Evolutionary conservation across 2,797 vertebrate species (phyloP), one percentile per base, ranked within the genome.

Genomic region (Anisognathus igniventris): DNA sequence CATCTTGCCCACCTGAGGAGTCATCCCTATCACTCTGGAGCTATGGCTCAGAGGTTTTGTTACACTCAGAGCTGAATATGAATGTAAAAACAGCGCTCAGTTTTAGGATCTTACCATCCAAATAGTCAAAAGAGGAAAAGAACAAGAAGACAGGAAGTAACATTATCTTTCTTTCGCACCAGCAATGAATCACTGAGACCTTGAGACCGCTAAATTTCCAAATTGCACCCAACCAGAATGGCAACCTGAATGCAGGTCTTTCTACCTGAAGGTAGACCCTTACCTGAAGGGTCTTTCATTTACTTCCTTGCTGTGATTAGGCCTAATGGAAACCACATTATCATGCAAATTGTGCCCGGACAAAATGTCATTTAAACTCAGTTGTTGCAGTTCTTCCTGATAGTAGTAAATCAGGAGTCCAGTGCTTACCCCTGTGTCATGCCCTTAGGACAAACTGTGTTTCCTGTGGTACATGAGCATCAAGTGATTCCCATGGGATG

Each of bases 21-120:
- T 28, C 1, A 0, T 25, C 14, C 18, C 39, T 60, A 2, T 33
- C 1, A 0, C 15, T 37, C 58, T 58, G 45, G 3, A 20, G 30
- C 8, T n/a, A 10, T 28, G 44, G 21, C 50, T 83, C 44, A 45
- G 33, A 48, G 23, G 12, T 11, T 48, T 33, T 60, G 23, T 57
- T 44, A 53, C 2, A 6, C 39, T 65, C 33, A 71, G 20, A 22
- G 33, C 30, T 27, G 10, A 44, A 37, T 18, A 15, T 10, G 5
- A 70, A 57, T 4, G 2, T 35, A 35, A 31, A 54, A 74, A 28
- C 9, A 21, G 39, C 8, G 15, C 53, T 21, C 16, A 18, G 8
- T 60, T 65, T 54, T 33, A 84, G 68, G 23, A 51, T 20, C 30
- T 73, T 67, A 30, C 4, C 5, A 25, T 58, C 19, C 9, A 13